Base-by-base conservation (phyloP, 2,113 vertebrate genomes). In the Martes martes region DNA sequence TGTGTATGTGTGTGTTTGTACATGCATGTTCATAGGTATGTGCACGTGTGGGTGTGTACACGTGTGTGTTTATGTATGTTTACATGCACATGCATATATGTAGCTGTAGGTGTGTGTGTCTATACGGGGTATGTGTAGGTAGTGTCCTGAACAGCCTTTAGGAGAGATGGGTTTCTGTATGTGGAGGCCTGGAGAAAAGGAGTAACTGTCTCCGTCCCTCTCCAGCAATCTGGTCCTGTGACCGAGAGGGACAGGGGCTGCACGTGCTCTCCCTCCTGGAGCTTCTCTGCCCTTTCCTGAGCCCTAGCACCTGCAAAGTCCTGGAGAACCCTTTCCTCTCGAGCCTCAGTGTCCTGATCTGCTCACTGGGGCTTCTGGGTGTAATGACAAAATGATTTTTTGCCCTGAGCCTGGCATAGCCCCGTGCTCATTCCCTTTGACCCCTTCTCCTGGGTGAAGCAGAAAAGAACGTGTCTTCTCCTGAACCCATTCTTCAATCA, bases 401-500 rank as follows among this genome's bases (percentile, higher is more conserved):
- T 31, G 23, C 28, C 6, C 91, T 52, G 14, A 36, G 82, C 59
- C 55, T 4, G 15, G 67, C 7, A 31, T 19, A 19, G 13, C 23
- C 82, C 15, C 15, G 14, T 4, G n/a, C 21, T 31, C 9, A 9
- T 31, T n/a, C 19, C 63, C 42, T 36, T 42, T 15, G 18, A 63
- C 33, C 79, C 83, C 6, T 33, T 39, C 67, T 21, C 45, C 5
- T 31, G 57, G 13, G 36, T n/a, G 55, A 84, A 82, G 81, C 18
- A 67, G 67, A 57, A 55, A 76, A 89, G 45, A 57, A 23, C 24
- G 9, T 14, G 28, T 82, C 79, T 95, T 95, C 73, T 80, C 55
- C 78, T 65, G 6, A 85, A 86, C 39, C 45, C 28, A 33, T 67
- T 63, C 89, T 84, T 73, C 61, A 82, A 74, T 91, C 65, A 78